phyloP scores from a whole-genome alignment of 2,797 vertebrate species.

The Parauchenoglanis ngamensis region DNA sequence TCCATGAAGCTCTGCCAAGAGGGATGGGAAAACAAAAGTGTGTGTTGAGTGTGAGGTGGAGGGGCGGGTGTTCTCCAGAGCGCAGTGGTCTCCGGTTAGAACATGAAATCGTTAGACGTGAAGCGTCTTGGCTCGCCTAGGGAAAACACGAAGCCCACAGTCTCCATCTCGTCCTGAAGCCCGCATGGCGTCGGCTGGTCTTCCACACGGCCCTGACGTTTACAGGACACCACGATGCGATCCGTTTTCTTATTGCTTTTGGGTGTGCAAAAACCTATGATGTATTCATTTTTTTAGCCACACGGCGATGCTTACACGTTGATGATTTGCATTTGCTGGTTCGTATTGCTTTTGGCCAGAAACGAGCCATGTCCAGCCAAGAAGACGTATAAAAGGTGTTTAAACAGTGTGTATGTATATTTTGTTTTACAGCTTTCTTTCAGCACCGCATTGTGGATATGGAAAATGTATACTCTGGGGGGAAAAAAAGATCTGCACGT shows the following conservation, averaged over 20 bases:
- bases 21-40: slow-evolving; percentile 69
- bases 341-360: slow-evolving; percentile 2
- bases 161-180: slow-evolving; percentile 41
- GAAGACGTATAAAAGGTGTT: not conserved
- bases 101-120: slow-evolving; percentile 59
- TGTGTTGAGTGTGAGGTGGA: slow-evolving; percentile 55
- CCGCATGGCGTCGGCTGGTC: slow-evolving; percentile 45
- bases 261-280: not conserved
- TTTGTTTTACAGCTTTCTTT: not conserved
- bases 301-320: not conserved
- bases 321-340: not conserved
- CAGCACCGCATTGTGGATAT: slow-evolving; percentile 4
- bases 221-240: slow-evolving; percentile 6
- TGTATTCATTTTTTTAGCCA: not conserved
- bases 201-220: slow-evolving; percentile 32
- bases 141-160: slow-evolving; percentile 55
- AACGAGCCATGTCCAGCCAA: not conserved
- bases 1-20: slow-evolving; percentile 76
- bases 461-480: not conserved
- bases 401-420: not conserved
- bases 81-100: slow-evolving; percentile 61
- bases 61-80: slow-evolving; percentile 66
- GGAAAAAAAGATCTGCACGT: not conserved
- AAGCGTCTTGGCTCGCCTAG: slow-evolving; percentile 53
- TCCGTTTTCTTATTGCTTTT: slow-evolving; percentile 17